Conservation (phyloP, 2,888 invertebrate species). For the Orgyia antiqua region DNA sequence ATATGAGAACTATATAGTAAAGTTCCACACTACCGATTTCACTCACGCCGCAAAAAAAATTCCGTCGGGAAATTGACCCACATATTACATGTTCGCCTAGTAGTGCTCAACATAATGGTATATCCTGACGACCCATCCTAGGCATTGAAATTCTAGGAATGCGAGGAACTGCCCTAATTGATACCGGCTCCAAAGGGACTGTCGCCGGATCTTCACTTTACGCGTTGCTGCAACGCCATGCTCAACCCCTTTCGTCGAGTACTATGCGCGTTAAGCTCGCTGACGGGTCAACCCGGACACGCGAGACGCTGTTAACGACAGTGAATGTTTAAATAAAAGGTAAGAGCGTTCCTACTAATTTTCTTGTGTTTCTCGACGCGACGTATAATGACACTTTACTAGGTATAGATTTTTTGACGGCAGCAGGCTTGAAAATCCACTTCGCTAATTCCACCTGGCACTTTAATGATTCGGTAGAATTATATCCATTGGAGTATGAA, state of each 20-base stretch:
- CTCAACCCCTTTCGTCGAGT: not conserved
- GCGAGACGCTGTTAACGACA: not conserved
- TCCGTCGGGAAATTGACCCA: no score
- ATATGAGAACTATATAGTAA: no score
- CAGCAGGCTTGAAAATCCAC: no score
- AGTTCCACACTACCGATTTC: no score
- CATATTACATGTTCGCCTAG: no score
- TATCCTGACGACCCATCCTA: slow-evolving; percentile 1
- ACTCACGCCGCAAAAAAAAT: no score
- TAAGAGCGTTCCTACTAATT: not conserved
- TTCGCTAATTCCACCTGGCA: no score
- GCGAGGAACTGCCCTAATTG: not conserved
- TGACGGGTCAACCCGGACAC: not conserved
- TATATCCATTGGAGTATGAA: no score
- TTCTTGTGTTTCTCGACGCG: not conserved
- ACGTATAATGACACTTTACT: not conserved
- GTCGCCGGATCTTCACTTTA: not conserved
- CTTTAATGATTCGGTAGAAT: no score
- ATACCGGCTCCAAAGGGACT: not conserved
- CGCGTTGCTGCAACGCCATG: not conserved
- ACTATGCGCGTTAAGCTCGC: slow-evolving; percentile 1
- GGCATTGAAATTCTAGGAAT: slow-evolving; percentile 1
- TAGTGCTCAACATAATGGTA: no score
- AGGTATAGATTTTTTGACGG: not conserved
- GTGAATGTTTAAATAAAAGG: not conserved